Percentiles rank a stretch among this genome's conserved stretches.
phyloP scores from a whole-genome alignment of 2,888 invertebrate genomes.

The Yponomeuta malinellus region DNA sequence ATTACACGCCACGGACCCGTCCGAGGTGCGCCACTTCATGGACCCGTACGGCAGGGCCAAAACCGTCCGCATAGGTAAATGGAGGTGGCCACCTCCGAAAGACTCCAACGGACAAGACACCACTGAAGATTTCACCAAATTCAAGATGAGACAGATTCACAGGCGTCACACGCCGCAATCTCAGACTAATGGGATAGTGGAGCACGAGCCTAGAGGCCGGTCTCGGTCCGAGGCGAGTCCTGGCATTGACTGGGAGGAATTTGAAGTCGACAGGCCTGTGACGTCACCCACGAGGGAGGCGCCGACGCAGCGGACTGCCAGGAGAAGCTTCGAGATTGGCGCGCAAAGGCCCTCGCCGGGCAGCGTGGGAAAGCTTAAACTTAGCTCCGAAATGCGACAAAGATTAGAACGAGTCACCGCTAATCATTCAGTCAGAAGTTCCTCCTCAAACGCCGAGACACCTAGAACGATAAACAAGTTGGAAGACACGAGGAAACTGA shows the following conservation, averaged over 20 bases:
- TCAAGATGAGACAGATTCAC: conserved; percentile 89
- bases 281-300: conserved; percentile 56
- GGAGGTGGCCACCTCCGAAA: conserved; percentile 95
- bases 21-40: conserved; percentile 86
- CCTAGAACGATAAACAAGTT: conserved; percentile 85
- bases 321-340: conserved; percentile 86
- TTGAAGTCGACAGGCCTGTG: conserved; percentile 80
- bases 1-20: conserved; percentile 80
- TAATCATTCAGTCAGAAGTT: conserved; percentile 88
- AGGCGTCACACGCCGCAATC: conserved; percentile 86
- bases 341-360: conserved; percentile 89
- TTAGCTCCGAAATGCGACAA: conserved; percentile 94
- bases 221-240: conserved; percentile 67
- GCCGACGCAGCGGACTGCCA: conserved; percentile 57
- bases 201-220: conserved; percentile 58
- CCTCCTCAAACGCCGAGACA: conserved; percentile 82
- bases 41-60: conserved; percentile 95
- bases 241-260: conserved; percentile 89
- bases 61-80: conserved; percentile 95
- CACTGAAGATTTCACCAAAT: conserved; percentile 89
- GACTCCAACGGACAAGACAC: conserved; percentile 81
- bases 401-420: conserved; percentile 92
- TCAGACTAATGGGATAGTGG: conserved; percentile 52
- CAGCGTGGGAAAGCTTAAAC: conserved; percentile 91
- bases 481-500: conserved; percentile 88